phyloP scores from a whole-genome alignment of 1,140 invertebrate genomes.

The Carposina sasakii region DNA sequence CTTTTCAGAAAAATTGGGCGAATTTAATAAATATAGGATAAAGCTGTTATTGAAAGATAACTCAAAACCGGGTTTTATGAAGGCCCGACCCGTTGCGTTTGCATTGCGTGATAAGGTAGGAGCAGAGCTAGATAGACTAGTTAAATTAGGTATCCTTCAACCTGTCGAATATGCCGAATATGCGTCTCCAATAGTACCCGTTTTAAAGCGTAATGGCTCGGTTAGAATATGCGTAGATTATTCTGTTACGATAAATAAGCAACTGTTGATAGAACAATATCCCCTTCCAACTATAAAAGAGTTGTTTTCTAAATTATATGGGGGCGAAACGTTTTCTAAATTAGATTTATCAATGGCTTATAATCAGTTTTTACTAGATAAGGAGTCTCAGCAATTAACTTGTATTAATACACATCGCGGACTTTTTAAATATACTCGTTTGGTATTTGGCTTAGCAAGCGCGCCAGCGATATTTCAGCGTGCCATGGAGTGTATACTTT shows the following conservation, averaged over 20 bases:
- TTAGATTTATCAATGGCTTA: not conserved
- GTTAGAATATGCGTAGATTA: not conserved
- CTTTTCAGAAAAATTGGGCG: not conserved
- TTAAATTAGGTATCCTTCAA: not conserved
- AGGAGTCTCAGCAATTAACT: not conserved
- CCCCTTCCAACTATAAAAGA: not conserved
- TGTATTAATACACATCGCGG: conserved; percentile 1
- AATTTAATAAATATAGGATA: conserved; percentile 1
- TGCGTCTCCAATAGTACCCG: no score
- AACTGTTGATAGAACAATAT: not conserved
- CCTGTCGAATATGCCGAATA: not conserved
- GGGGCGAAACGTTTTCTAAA: not conserved
- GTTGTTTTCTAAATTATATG: conserved; percentile 1
- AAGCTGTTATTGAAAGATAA: not conserved
- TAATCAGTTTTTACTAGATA: not conserved
- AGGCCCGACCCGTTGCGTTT: not conserved
- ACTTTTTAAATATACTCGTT: not conserved
- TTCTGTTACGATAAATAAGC: not conserved
- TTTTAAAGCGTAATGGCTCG: not conserved
- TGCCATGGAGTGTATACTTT: not conserved
- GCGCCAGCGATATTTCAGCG: not conserved
- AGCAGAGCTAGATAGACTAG: not conserved
- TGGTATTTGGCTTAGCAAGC: not conserved
- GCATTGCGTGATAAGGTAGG: not conserved
- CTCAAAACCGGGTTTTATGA: not conserved